Evolutionary conservation across 2,113 vertebrate species (phyloP), one percentile per base, ranked within the genome.

Genomic region (Phyllopteryx taeniolatus): DNA sequence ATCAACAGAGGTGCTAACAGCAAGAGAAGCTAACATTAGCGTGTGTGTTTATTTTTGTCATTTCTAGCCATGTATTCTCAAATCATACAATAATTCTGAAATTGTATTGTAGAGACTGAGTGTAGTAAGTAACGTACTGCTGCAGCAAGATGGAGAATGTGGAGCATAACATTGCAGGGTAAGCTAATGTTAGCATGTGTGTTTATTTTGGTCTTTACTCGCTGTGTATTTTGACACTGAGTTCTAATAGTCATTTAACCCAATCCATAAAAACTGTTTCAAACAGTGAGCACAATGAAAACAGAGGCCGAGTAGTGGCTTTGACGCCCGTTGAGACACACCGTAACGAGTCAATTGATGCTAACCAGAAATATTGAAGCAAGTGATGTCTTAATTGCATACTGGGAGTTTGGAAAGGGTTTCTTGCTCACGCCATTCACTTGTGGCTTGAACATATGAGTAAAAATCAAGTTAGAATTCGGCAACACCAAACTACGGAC

Each of bases 241-340:
- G 53, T 4, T 3, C n/a, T 56, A 56, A 56, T 53, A 65, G 35
- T 2, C 10, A 10, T 63, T 70, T 33, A 44, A 49, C 75, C 7
- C 17, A n/a, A 65, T 17, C 22, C 51, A 31, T 15, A 67, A 39
- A 57, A 44, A 35, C 15, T 46, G 43, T 60, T 33, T 44, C 70
- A 60, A 67, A 72, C 56, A 71, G 27, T 27, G 27, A 82, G 67
- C 43, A 72, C 33, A 33, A 72, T 33, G n/a, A 59, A 72, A 81
- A 83, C 75, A 80, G 31, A 60, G 60, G 27, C 61, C 65, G 44
- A 75, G 62, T 71, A 75, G 66, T 71, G 68, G 68, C 42, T 72
- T 77, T 31, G 69, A 15, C 20, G 13, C 67, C 63, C 62, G 11
- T 51, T 72, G 49, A 49, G 54, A 78, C 51, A 60, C 62, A 44